Evolutionary conservation across 2,797 vertebrate genomes (phyloP).

Genomic region (Danio choprae): DNA sequence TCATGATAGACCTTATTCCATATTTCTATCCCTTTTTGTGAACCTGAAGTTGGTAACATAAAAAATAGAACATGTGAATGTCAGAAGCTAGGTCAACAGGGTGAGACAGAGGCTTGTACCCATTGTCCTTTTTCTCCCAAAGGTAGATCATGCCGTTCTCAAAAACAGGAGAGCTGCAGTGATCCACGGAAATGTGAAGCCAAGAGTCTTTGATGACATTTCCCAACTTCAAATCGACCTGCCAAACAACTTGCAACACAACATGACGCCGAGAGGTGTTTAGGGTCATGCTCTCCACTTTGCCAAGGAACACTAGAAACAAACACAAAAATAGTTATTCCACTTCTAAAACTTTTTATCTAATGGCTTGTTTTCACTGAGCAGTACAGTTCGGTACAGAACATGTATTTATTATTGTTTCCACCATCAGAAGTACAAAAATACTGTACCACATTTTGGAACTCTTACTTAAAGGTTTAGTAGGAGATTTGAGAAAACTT

Average conservation of each 20-base stretch:
- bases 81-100: constrained; percentile 1
- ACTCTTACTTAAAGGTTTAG: too few species aligned
- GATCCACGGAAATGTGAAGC: not conserved
- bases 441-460: too few species aligned
- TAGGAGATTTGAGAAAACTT: too few species aligned
- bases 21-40: not conserved
- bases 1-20: not conserved
- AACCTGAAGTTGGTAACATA: not conserved
- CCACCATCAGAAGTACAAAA: too few species aligned
- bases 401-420: too few species aligned
- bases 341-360: too few species aligned
- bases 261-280: not conserved
- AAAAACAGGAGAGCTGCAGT: constrained; percentile 28
- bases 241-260: constrained; percentile 5
- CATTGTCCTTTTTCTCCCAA: not conserved
- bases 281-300: constrained; percentile 43
- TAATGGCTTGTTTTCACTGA: too few species aligned
- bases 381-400: too few species aligned
- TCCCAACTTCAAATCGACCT: not conserved
- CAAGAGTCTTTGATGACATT: not conserved
- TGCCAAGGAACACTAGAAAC: constrained; percentile 50
- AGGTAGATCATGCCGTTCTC: constrained; percentile 35
- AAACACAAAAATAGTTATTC: constrained; percentile 22
- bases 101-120: not conserved
- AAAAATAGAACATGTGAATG: not conserved